Base-by-base conservation (phyloP, 1,140 invertebrate species). In the Hypsibius dujardini region DNA sequence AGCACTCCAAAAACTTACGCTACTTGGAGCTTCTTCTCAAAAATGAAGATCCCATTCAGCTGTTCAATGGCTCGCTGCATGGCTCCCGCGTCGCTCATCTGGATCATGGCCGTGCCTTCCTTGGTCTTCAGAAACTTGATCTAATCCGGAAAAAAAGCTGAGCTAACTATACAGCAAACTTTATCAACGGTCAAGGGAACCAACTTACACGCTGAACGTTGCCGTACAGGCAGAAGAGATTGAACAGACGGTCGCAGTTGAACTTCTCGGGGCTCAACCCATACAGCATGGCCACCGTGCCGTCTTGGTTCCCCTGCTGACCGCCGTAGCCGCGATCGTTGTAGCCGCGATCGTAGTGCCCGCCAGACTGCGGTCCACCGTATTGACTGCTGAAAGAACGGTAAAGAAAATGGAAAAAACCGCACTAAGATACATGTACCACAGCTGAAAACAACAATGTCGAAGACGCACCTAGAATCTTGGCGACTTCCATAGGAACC, bases 21-120 rank as follows among this genome's bases (percentile, higher is more conserved):
- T n/a, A 86, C 77, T 75, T 85, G 84, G 73, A 87, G 76, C 78
- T 84, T 84, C 74, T 78, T 79, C 73, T 80, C 83, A 77, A 88
- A 93, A 74, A 95, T 87, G 72, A 86, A 87, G 73, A 88, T 86
- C 78, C 94, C 92, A 82, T 96, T 95, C 70, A 98, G 84, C 80
- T 96, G 92, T 76, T 90, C 88, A 70, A 98, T 87, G 78, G 89
- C 92, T 75, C 93, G 83, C 79, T 96, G 92, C 1, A 96, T 92
- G 2, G 93, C 89, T 69, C 91, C 84, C n/a, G 86, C 85, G 79
- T 96, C 92, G 14, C 93, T 93, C 92, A 99, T 94, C 79, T 98
- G 93, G 72, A 98, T 90, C 94, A 99, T 98, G n/a, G 94, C 94
- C 72, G 93, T 95, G 70, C 95, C 95, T 78, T 96, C 92, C 82